Conservation (phyloP, 2,888 invertebrate species). For the Drosophila cognata region DNA sequence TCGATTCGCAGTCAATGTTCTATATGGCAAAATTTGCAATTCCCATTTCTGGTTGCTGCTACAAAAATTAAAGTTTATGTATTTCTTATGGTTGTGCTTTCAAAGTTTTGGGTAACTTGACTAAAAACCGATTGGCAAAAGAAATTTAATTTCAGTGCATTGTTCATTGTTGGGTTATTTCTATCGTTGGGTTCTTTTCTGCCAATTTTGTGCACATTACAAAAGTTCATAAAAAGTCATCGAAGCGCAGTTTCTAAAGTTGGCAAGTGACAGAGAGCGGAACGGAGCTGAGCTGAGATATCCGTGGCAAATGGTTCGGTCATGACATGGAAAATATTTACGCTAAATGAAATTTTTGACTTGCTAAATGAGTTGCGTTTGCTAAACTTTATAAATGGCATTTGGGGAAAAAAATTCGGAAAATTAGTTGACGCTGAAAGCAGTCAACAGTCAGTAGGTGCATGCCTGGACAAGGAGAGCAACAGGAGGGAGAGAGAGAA, state of each 20-base stretch:
- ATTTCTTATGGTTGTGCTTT: constrained; percentile 25
- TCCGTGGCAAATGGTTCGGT: constrained; percentile 18
- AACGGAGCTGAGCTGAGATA: constrained; percentile 10
- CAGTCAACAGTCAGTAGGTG: constrained; percentile 55
- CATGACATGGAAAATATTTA: constrained; percentile 55
- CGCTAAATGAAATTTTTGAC: constrained; percentile 73
- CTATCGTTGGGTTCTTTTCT: constrained; percentile 18
- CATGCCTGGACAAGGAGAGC: constrained; percentile 17
- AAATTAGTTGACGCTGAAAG: constrained; percentile 55
- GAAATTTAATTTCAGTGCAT: constrained; percentile 58
- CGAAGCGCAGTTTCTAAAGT: constrained; percentile 55
- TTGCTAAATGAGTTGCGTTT: constrained; percentile 68
- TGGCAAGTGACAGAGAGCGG: constrained; percentile 12
- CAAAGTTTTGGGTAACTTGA: constrained; percentile 40
- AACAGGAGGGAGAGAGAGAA: background rate
- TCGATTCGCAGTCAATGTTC: constrained; percentile 65
- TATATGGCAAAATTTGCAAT: constrained; percentile 59
- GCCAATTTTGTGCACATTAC: constrained; percentile 37
- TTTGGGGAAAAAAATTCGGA: constrained; percentile 40
- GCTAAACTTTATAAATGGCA: constrained; percentile 60
- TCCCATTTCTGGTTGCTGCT: constrained; percentile 31
- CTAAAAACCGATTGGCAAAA: constrained; percentile 54
- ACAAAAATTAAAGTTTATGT: constrained; percentile 38
- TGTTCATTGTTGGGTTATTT: constrained; percentile 53
- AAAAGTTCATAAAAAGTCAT: constrained; percentile 72